Evolutionary conservation across 2,113 vertebrate genomes (phyloP).

Genomic region (Pangasianodon gigas): DNA sequence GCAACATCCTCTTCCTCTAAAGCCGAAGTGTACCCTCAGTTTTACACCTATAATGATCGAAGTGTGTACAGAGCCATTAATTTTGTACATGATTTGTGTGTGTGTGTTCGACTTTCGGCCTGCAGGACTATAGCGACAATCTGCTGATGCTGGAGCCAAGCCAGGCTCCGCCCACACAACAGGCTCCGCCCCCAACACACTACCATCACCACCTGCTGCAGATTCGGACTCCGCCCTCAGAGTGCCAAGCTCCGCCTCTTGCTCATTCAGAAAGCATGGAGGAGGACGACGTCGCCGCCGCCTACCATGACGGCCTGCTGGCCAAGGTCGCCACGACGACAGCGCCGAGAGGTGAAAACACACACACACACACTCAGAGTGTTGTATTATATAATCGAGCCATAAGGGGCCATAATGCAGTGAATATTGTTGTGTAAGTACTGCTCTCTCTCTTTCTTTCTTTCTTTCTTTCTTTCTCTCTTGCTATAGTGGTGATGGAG

Average conservation of each 20-base stretch:
- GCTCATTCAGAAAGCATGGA: conserved; percentile 97
- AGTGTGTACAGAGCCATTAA: background rate
- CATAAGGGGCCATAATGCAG: background rate
- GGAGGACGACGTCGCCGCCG: conserved; percentile 82
- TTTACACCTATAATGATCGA: background rate
- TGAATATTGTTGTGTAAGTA: background rate
- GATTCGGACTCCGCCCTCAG: conserved; percentile 77
- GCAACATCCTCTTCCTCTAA: background rate
- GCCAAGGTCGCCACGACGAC: conserved; percentile 74
- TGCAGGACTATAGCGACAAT: conserved; percentile 86
- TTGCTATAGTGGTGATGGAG: conserved; percentile 79
- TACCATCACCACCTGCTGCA: conserved; percentile 86
- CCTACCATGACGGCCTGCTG: conserved; percentile 82
- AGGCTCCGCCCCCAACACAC: conserved; percentile 65
- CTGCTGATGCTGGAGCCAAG: conserved; percentile 82
- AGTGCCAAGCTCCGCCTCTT: conserved; percentile 72
- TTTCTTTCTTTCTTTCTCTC: background rate
- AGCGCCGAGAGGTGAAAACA: conserved; percentile 75
- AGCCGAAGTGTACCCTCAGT: background rate
- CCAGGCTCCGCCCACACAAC: conserved; percentile 80
- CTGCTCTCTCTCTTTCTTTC: background rate
- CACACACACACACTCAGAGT: background rate
- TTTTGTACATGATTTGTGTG: background rate
- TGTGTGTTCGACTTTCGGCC: background rate
- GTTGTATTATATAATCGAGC: background rate